A percentile compares a stretch with the other conserved stretches of the same genome.
Conservation (phyloP, 2,888 invertebrate genomes). For the Beris chalybata region DNA sequence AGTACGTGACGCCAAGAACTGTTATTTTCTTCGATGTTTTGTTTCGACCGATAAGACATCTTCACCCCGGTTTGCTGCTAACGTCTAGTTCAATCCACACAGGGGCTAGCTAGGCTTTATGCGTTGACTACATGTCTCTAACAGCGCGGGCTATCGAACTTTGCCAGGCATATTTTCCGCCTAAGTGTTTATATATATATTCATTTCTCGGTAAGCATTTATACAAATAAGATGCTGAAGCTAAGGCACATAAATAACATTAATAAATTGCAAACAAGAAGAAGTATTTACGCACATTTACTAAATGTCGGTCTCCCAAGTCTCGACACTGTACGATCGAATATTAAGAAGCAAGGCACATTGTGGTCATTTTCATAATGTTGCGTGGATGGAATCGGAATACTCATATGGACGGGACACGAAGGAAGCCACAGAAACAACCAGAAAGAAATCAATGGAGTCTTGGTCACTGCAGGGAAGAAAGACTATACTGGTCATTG, state of each 20-base stretch:
- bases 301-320: background rate
- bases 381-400: no score
- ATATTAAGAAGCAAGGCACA: constrained; percentile 11
- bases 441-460: no score
- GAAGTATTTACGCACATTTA: constrained; percentile 7
- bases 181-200: background rate
- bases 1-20: no score
- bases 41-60: no score
- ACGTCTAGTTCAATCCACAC: no score
- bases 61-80: no score
- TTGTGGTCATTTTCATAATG: background rate
- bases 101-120: no score
- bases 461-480: no score
- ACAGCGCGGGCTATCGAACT: constrained; percentile 4
- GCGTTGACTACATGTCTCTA: background rate
- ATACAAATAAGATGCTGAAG: constrained; percentile 3
- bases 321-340: background rate
- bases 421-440: no score
- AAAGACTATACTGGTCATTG: no score
- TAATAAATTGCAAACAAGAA: constrained; percentile 5
- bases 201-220: constrained; percentile 5
- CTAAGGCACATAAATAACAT: constrained; percentile 8
- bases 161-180: background rate
- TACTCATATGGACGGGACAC: no score
- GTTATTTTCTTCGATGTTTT: no score